phyloP scores from a whole-genome alignment of 2,113 vertebrate genomes.

The Ardeotis arabs region DNA sequence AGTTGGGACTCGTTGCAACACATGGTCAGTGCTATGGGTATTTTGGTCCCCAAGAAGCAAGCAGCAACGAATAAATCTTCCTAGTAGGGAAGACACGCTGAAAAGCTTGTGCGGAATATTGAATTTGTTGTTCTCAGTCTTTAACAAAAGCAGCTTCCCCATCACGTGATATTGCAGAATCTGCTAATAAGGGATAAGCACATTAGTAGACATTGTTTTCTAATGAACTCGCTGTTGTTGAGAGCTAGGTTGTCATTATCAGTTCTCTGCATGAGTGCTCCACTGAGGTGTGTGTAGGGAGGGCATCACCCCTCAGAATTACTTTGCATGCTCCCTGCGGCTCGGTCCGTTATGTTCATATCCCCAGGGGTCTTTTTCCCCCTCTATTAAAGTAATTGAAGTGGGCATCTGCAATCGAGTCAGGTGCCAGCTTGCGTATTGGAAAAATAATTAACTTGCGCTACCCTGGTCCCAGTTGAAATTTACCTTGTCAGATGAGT shows the following conservation, averaged over 20 bases:
- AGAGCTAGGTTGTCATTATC: constrained; percentile 22
- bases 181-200: constrained; percentile 46
- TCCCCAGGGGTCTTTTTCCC: background rate
- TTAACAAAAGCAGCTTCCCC: constrained; percentile 9
- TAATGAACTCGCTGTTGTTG: background rate
- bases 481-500: background rate
- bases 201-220: background rate
- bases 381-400: constrained; percentile 1
- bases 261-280: constrained; percentile 45
- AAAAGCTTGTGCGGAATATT: background rate
- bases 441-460: constrained; percentile 1
- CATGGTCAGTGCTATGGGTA: fast-evolving
- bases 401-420: background rate
- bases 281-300: background rate
- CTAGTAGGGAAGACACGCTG: background rate
- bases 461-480: background rate
- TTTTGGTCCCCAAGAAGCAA: background rate
- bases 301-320: background rate
- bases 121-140: background rate
- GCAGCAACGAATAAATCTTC: background rate
- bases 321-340: background rate
- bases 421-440: background rate
- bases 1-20: background rate
- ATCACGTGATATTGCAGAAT: background rate
- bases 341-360: background rate